Conservation (phyloP, 1,140 invertebrate species). For the Copidosoma floridanum region DNA sequence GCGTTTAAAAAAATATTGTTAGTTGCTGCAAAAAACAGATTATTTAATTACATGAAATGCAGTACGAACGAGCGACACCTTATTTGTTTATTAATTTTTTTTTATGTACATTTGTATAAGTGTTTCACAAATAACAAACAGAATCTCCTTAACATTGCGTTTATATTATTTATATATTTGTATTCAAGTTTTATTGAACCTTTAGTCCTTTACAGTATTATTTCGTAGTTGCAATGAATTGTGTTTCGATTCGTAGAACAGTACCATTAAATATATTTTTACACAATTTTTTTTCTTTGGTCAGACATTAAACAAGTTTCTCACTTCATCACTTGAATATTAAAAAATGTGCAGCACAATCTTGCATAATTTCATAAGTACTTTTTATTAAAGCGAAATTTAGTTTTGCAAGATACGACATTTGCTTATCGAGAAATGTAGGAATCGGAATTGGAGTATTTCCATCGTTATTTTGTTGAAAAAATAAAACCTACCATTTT, state of each 20-base stretch:
- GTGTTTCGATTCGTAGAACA: no score
- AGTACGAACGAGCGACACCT: conserved; percentile 33
- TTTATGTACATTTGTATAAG: no score
- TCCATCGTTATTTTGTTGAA: conserved; percentile 2
- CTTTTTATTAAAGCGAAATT: conserved; percentile 7
- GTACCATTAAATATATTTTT: conserved; percentile 14
- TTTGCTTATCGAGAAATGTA: not conserved
- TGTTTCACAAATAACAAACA: conserved; percentile 15
- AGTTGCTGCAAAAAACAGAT: conserved; percentile 34
- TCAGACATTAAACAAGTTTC: conserved; percentile 7
- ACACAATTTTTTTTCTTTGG: conserved; percentile 21
- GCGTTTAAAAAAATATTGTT: no score
- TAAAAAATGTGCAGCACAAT: conserved; percentile 3
- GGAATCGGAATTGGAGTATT: conserved; percentile 8
- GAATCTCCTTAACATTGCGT: conserved; percentile 28
- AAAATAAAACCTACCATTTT: conserved; percentile 16
- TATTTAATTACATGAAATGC: conserved; percentile 35
- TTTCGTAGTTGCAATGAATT: conserved; percentile 29
- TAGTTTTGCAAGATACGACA: conserved; percentile 11
- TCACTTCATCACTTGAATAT: not conserved
- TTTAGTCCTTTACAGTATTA: conserved; percentile 19
- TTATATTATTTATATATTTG: no score
- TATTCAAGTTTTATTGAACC: conserved; percentile 26
- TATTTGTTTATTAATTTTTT: conserved; percentile 39
- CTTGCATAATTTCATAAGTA: not conserved